phyloP scores from a whole-genome alignment of 2,113 vertebrate species.

The Heteronetta atricapilla region DNA sequence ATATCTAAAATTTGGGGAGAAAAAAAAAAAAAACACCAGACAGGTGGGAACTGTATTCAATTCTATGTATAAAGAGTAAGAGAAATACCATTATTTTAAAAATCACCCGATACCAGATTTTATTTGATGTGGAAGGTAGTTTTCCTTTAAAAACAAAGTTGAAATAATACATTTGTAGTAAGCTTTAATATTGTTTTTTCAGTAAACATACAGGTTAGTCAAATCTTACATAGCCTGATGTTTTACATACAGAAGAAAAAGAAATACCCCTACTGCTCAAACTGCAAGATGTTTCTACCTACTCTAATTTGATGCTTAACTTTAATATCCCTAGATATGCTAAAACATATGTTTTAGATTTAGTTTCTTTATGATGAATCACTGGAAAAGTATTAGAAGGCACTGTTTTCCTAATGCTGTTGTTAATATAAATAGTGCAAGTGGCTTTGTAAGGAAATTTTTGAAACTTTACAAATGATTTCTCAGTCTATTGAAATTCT shows the following conservation, averaged over 20 bases:
- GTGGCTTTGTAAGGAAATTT: neutral
- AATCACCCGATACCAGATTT: neutral
- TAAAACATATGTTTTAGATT: neutral
- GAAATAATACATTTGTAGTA: neutral
- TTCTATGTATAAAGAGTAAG: neutral
- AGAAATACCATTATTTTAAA: neutral
- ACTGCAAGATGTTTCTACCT: neutral
- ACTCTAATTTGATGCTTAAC: neutral
- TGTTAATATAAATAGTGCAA: neutral
- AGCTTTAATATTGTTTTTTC: neutral
- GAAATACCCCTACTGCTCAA: neutral
- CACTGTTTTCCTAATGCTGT: neutral
- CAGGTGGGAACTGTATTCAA: neutral
- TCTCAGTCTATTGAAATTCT: neutral
- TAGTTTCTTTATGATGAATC: neutral
- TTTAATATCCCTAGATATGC: neutral
- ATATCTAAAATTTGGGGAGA: neutral
- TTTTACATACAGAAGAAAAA: neutral
- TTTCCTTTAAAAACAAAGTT: neutral
- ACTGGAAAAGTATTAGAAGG: neutral
- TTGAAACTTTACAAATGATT: neutral
- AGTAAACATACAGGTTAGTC: neutral
- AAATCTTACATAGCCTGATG: neutral
- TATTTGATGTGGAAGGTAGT: accelerated
- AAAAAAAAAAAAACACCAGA: neutral